Conservation (phyloP, 2,113 vertebrate species). For the Helogale parvula region DNA sequence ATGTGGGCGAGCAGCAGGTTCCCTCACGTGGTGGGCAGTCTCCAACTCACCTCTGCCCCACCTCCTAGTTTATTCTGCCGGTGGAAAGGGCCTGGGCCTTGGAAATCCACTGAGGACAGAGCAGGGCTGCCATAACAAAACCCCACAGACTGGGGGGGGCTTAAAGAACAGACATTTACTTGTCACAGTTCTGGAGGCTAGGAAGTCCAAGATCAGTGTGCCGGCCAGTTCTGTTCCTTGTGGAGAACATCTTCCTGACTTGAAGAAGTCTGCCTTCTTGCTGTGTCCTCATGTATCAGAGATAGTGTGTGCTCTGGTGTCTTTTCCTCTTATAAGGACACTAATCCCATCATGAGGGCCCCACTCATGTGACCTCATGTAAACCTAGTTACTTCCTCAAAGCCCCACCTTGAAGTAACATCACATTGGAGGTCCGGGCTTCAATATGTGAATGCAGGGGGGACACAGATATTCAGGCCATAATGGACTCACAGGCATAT, state of each 20-base stretch:
- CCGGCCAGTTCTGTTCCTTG: background rate
- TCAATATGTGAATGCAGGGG: background rate
- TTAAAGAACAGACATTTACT: background rate
- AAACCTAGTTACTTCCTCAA: background rate
- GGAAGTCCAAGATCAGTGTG: background rate
- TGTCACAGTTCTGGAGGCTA: background rate
- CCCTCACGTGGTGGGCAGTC: background rate
- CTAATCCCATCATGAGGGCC: background rate
- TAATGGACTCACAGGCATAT: background rate
- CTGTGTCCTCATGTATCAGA: background rate
- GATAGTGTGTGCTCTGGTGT: background rate
- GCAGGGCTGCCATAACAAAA: background rate
- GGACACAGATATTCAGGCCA: background rate
- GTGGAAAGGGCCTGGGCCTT: background rate
- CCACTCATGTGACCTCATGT: background rate
- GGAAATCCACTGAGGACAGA: background rate
- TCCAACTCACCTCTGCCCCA: background rate
- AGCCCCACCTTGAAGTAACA: background rate
- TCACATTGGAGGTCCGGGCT: background rate
- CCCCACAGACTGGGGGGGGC: background rate
- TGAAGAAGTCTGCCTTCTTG: background rate
- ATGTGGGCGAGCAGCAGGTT: fast-evolving
- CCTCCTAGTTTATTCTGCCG: background rate
- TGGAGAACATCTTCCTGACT: background rate
- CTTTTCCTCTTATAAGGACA: background rate